These are phyloP conservation scores for Lamprotornis superbus DNA, from an alignment of 2,113 vertebrate species.

Conservation along the genomic window DNA sequence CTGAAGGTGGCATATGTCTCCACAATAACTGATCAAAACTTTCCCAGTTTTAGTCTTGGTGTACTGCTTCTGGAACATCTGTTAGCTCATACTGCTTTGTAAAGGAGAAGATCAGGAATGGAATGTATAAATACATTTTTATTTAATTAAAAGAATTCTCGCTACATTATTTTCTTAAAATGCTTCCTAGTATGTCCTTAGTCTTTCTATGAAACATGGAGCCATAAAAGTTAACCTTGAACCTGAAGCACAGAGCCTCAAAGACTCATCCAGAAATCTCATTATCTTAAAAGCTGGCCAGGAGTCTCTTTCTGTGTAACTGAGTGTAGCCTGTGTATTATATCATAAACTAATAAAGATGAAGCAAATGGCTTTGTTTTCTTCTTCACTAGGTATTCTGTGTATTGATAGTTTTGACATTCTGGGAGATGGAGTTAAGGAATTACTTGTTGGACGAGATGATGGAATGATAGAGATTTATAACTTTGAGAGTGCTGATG, in stretches of 20 bases:
- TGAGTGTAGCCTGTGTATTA: background rate
- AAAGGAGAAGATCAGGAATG: background rate
- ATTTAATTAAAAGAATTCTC: background rate
- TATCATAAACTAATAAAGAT: background rate
- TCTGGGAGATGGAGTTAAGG: conserved; percentile 91
- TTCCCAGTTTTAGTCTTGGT: background rate
- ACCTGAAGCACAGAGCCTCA: background rate
- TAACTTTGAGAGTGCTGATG: conserved; percentile 79
- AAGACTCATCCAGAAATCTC: background rate
- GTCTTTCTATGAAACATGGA: background rate
- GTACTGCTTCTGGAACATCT: background rate
- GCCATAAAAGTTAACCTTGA: background rate
- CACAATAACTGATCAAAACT: background rate
- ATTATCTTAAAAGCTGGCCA: background rate
- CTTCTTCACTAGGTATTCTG: conserved; percentile 80
- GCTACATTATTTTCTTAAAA: background rate
- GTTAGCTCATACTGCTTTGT: background rate
- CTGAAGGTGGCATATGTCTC: background rate
- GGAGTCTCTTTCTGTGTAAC: background rate
- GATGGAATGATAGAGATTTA: conserved; percentile 92
- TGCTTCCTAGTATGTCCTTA: background rate
- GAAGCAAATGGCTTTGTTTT: background rate
- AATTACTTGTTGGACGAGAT: conserved; percentile 91
- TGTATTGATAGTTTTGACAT: conserved; percentile 95
- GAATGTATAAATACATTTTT: background rate